These are phyloP conservation scores for Hyphantria cunea DNA, from an alignment of 1,140 invertebrate species.

Conservation along the genomic window DNA sequence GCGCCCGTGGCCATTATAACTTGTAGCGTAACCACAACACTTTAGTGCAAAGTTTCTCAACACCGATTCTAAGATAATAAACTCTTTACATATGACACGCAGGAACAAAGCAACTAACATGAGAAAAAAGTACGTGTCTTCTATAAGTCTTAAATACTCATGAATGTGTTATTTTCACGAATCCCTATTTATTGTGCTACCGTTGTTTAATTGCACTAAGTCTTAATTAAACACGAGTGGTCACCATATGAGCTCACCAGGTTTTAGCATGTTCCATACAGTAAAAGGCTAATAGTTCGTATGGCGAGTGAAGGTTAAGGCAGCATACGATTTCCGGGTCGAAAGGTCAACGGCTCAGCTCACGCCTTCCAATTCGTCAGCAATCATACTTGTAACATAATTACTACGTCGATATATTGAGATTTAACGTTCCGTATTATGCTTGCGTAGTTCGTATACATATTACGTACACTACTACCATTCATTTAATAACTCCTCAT, in stretches of 20 bases:
- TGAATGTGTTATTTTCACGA: no score
- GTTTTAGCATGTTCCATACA: neutral
- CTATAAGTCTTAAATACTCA: no score
- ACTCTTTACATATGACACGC: no score
- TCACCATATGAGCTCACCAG: neutral
- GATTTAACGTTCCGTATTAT: neutral
- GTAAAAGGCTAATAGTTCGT: slow-evolving; percentile 3
- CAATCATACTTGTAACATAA: neutral
- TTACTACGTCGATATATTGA: neutral
- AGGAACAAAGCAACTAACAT: slow-evolving; percentile 2
- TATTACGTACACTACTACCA: no score
- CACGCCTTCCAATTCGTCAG: slow-evolving; percentile 18
- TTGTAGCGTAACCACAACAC: slow-evolving; percentile 2
- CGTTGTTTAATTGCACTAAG: slow-evolving; percentile 6
- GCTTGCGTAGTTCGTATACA: neutral
- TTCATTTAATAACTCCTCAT: no score
- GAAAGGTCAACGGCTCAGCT: slow-evolving; percentile 37
- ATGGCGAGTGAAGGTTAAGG: slow-evolving; percentile 22
- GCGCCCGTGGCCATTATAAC: slow-evolving; percentile 31
- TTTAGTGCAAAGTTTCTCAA: slow-evolving; percentile 31
- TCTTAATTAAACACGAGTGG: slow-evolving; percentile 4
- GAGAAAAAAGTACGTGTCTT: no score
- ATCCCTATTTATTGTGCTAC: slow-evolving; percentile 6
- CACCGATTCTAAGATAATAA: slow-evolving; percentile 4
- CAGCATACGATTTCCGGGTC: slow-evolving; percentile 31